phyloP scores from a whole-genome alignment of 2,888 invertebrate species.

The Phyllotreta striolata region DNA sequence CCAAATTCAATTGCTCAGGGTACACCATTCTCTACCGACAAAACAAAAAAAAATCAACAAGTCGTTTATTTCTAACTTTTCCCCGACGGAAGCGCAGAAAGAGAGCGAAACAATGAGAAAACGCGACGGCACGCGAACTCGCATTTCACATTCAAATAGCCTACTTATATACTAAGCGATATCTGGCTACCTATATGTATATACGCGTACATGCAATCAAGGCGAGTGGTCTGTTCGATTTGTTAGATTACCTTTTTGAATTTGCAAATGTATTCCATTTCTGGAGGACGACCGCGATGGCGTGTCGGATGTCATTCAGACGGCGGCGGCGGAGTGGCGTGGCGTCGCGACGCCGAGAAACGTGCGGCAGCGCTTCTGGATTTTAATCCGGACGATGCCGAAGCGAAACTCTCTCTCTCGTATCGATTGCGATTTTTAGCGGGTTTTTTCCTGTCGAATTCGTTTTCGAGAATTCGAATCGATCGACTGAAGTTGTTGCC shows the following conservation, averaged over 20 bases:
- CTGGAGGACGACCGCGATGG: conserved; percentile 52
- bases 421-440: too few relatives aligned
- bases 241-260: conserved; percentile 59
- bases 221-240: conserved; percentile 43
- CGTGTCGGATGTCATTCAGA: conserved; percentile 55
- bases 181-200: conserved; percentile 15
- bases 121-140: conserved; percentile 3
- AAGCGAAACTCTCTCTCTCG: too few relatives aligned
- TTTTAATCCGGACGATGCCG: too few relatives aligned
- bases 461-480: too few relatives aligned
- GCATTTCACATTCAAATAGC: conserved; percentile 29
- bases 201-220: conserved; percentile 40
- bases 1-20: conserved; percentile 58
- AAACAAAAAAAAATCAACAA: conserved; percentile 25
- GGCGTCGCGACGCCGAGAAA: conserved; percentile 6
- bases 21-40: conserved; percentile 59
- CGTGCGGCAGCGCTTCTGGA: too few relatives aligned
- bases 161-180: conserved; percentile 42
- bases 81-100: neutral
- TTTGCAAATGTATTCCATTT: conserved; percentile 61
- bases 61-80: neutral
- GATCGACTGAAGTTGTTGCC: too few relatives aligned
- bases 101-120: neutral
- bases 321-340: conserved; percentile 10
- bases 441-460: too few relatives aligned